These are phyloP conservation scores for Rallus crepitans DNA, from an alignment of 2,797 vertebrate species.

Conservation along the genomic window DNA sequence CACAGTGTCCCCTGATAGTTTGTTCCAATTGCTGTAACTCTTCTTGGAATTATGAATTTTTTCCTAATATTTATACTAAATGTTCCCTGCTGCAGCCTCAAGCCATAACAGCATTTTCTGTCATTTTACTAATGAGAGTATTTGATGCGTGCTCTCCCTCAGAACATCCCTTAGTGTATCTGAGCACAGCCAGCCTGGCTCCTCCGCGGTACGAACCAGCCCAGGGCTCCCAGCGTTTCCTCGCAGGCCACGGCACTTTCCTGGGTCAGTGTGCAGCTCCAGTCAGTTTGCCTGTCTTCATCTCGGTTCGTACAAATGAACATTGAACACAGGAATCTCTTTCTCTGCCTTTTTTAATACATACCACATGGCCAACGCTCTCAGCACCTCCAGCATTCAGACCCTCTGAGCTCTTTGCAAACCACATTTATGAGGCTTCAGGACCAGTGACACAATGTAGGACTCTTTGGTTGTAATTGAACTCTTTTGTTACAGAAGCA, in stretches of 20 bases:
- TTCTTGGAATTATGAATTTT: conserved; percentile 56
- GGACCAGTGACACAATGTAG: background rate
- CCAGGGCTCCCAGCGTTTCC: conserved; percentile 18
- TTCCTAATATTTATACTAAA: conserved; percentile 65
- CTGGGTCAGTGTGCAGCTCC: conserved; percentile 4
- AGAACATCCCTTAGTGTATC: conserved; percentile 28
- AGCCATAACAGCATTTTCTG: conserved; percentile 65
- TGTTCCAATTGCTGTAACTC: conserved; percentile 61
- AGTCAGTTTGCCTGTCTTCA: conserved; percentile 40
- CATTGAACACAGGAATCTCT: conserved; percentile 6
- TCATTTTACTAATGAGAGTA: conserved; percentile 43
- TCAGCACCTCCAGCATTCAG: background rate
- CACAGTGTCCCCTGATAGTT: conserved; percentile 55
- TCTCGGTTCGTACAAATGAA: conserved; percentile 41
- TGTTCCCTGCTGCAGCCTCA: conserved; percentile 61
- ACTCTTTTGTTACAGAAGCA: background rate
- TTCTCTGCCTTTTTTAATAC: conserved; percentile 13
- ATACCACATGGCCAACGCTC: background rate
- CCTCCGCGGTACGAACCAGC: background rate
- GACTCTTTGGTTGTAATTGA: background rate
- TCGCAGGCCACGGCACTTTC: conserved; percentile 13
- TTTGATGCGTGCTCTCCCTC: conserved; percentile 35
- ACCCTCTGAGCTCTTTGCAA: background rate
- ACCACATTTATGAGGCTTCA: background rate
- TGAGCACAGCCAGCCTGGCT: conserved; percentile 53